Base-by-base conservation (phyloP, 2,113 vertebrate genomes). In the Zingel zingel region DNA sequence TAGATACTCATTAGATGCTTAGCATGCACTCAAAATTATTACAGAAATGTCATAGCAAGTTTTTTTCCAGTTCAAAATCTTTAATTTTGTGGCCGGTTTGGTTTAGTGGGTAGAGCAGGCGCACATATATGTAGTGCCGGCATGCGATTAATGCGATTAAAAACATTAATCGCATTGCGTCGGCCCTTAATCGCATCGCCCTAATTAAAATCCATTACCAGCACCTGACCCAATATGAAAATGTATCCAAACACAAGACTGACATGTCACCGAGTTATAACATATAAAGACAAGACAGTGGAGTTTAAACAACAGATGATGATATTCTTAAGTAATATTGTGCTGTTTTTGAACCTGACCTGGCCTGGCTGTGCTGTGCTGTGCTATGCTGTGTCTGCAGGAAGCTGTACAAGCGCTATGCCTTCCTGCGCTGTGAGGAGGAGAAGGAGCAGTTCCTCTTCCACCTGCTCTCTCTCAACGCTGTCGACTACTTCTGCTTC, bases 401-500 rank as follows among this genome's bases (percentile, higher is more conserved):
- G 94, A 99, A 97, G 81, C 92, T 99, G 50, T 99, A 99, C 85
- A 99, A 99, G 85, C 96, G 97, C 6, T 99, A 99, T 0, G 97
- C 98, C 69, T 99, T 99, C 87, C 95, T 99, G 51, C 96, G 97
- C 21, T 98, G 97, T 2, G 98, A 99, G 71, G 98, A 99, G 59
- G 98, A 99, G 87, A 96, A 97, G 86, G 97, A 99, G 11, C 98
- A 99, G 92, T 99, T 98, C 76, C 96, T 99, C 1, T 98, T 96
- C 91, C 97, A 99, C 90, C 96, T 99, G 25, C 96, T 99, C 19
- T 97, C 97, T 0, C 96, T 99, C 82, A 99, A 99, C 0, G 95
- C 98, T 0, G 98, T 98, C 70, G 98, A 99, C 93, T 99, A 99
- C 77, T 99, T 98, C 95, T 99, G 97, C 94, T 99, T 99, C 82